Conservation (phyloP, 1,140 invertebrate species). For the Sesamia nonagrioides region DNA sequence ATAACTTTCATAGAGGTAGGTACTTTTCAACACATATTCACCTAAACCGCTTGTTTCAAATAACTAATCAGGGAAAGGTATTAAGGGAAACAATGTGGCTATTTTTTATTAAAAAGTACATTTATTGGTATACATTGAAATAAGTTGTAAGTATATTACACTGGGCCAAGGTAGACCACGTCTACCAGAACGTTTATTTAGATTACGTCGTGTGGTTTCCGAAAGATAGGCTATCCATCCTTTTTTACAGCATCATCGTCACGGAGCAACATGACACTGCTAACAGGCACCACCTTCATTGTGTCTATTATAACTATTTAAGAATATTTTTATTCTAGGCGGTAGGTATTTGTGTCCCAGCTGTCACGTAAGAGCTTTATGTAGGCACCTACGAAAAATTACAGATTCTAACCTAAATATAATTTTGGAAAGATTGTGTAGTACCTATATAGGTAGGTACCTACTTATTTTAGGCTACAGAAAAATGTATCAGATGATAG, state of each 20-base stretch:
- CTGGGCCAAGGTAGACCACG: conserved; percentile 3
- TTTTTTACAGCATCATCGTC: background rate
- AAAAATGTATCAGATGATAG: too few relatives aligned
- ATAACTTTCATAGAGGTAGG: background rate
- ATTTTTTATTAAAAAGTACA: conserved; percentile 27
- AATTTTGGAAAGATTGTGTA: too few relatives aligned
- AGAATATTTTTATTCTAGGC: too few relatives aligned
- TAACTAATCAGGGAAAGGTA: too few relatives aligned
- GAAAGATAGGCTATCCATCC: background rate
- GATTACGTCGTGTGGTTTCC: background rate
- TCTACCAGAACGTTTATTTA: background rate
- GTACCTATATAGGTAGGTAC: too few relatives aligned
- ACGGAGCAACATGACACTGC: background rate
- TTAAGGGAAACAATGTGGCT: background rate
- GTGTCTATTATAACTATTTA: too few relatives aligned
- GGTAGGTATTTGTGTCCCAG: too few relatives aligned
- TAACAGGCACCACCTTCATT: background rate
- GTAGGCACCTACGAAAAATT: too few relatives aligned
- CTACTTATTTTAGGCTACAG: too few relatives aligned
- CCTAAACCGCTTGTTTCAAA: too few relatives aligned
- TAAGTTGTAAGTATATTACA: conserved; percentile 19
- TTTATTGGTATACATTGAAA: conserved; percentile 24
- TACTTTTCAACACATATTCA: background rate
- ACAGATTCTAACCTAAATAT: too few relatives aligned
- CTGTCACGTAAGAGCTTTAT: too few relatives aligned